These are phyloP conservation scores for Rhimphoctona megacephalus DNA, from an alignment of 2,888 invertebrate genomes.

Conservation along the genomic window DNA sequence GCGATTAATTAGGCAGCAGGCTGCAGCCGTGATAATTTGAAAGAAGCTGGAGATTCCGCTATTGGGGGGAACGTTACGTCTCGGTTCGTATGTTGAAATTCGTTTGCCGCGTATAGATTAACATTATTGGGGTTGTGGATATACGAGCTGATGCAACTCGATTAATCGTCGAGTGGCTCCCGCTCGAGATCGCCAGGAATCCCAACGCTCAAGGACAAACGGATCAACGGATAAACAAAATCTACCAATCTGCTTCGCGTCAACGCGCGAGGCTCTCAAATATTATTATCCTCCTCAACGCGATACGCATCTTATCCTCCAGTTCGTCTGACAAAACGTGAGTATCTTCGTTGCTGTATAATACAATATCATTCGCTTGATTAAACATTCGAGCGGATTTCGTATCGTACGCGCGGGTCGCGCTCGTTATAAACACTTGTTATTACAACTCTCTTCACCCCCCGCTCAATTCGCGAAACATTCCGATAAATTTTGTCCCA, in stretches of 20 bases:
- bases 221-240: neutral
- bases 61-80: neutral
- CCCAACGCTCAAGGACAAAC: neutral
- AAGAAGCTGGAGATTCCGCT: neutral
- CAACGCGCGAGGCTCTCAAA: neutral
- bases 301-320: neutral
- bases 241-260: constrained; percentile 4
- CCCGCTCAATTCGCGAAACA: neutral
- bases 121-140: neutral
- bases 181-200: neutral
- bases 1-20: neutral
- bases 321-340: neutral
- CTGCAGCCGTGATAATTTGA: neutral
- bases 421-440: neutral
- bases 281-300: neutral
- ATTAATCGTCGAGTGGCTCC: neutral
- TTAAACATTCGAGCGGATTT: neutral
- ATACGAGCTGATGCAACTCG: constrained; percentile 4
- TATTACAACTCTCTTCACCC: neutral
- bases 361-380: neutral
- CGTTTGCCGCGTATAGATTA: neutral
- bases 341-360: neutral
- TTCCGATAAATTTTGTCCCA: neutral
- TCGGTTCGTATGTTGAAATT: neutral
- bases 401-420: neutral